Base-by-base conservation (phyloP, 2,888 invertebrate species). In the Oxyscelio sp. region DNA sequence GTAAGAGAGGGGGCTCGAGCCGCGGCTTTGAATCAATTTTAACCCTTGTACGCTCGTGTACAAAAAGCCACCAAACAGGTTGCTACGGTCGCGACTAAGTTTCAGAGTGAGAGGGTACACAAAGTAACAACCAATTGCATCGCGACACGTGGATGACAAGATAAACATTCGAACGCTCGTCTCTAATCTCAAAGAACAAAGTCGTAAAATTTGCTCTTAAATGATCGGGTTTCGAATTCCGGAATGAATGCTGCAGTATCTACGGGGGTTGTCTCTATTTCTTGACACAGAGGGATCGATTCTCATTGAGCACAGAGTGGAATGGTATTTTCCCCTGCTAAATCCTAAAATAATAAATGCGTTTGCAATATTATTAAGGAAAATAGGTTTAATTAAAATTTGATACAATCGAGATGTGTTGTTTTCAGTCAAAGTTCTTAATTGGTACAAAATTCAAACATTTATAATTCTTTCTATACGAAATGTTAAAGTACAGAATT, bases 71-170 rank as follows among this genome's bases (percentile, higher is more conserved):
- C 22, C 68, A 15, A 68, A 65, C 75, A 75, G 45, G 65, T 75
- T 45, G 54, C 48, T 54, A 52, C 73, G 24, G 61, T 61, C 31
- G 61, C 73, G 52, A 40, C 61, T 27, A 6, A 50, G 52, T 61
- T 61, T 38, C 22, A 45, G 56, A 54, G 19, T 13, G 19, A 48
- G 38, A 40, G 50, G 13, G 27, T 48, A 9, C 52, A 43, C 77
- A 78, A 78, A 63, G 59, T 70, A 78, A 78, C 63, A 45, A 70
- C 68, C 78, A 78, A 78, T 70, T 78, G 70, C 34, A 45, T 61
- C 59, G 59, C 48, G 78, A 79, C 68, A 71, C 70, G 63, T 56
- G 78, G 78, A 79, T 79, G 63, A 63, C 78, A 71, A 71, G 70
- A 79, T 63, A 79, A 79, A 79, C 61, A 78, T 43, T 70, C 61